Percentiles rank a stretch among this genome's conserved stretches.
Evolutionary conservation across 2,888 invertebrate species (phyloP).

Genomic region (Seira sanloemensis): DNA sequence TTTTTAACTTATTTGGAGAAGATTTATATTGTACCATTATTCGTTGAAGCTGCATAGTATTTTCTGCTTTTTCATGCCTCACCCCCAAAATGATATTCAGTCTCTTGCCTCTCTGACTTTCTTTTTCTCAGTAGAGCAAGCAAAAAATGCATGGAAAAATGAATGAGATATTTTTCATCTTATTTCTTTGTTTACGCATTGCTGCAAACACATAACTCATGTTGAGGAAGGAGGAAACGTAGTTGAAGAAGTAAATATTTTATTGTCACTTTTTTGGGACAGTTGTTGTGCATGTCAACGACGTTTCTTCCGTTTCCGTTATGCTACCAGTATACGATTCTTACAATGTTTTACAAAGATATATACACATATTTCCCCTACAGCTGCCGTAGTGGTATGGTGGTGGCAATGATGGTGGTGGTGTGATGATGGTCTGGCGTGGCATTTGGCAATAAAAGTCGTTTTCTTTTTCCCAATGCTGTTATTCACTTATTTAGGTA

Average conservation of each 20-base stretch:
- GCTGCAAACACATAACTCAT: constrained; percentile 58
- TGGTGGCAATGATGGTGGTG: constrained; percentile 35
- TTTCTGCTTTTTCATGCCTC: neutral
- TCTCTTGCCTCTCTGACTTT: neutral
- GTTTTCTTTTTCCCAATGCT: constrained; percentile 46
- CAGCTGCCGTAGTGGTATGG: constrained; percentile 16
- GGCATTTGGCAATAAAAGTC: constrained; percentile 61
- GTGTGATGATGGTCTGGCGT: constrained; percentile 47
- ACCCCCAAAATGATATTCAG: neutral
- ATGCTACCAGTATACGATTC: constrained; percentile 9
- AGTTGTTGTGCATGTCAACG: constrained; percentile 66
- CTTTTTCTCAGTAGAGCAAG: neutral
- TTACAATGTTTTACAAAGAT: neutral
- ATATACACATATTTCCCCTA: constrained; percentile 13
- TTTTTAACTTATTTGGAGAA: constrained; percentile 4
- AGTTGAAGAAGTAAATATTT: constrained; percentile 65
- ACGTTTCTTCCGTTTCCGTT: constrained; percentile 60
- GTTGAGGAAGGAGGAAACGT: constrained; percentile 53
- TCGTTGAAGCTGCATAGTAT: neutral
- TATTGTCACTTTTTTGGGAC: constrained; percentile 65
- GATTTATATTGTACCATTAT: neutral
- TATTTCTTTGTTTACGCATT: constrained; percentile 55
- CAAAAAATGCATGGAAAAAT: constrained; percentile 29
- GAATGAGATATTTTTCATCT: constrained; percentile 49
- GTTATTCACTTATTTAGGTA: constrained; percentile 27